phyloP scores from a whole-genome alignment of 2,797 vertebrate species.

The Buceros bicornis region DNA sequence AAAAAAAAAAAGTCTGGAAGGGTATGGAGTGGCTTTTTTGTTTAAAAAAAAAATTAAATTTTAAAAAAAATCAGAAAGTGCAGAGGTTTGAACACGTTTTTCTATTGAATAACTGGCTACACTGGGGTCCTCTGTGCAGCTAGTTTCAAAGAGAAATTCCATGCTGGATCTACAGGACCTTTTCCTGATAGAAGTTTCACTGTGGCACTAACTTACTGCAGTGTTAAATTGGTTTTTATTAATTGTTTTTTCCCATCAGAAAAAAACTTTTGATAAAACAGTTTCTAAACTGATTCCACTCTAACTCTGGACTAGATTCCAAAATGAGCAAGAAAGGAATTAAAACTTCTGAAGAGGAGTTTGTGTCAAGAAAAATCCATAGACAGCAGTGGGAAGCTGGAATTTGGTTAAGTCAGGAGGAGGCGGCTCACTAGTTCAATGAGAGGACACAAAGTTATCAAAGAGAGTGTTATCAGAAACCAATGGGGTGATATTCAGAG shows the following conservation, averaged over 20 bases:
- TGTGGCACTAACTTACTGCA: background rate
- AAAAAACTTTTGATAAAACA: background rate
- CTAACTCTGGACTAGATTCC: background rate
- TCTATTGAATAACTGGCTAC: background rate
- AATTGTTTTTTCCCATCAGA: background rate
- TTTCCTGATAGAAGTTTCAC: background rate
- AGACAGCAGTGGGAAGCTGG: background rate
- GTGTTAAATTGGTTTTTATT: background rate
- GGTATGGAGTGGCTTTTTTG: background rate
- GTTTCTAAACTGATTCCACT: background rate
- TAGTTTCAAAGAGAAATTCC: background rate
- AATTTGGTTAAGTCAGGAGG: background rate
- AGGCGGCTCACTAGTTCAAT: background rate
- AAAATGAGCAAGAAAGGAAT: background rate
- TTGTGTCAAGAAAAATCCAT: background rate
- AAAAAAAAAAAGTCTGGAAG: background rate
- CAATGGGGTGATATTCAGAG: background rate
- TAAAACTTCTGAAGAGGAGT: background rate
- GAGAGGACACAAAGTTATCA: background rate
- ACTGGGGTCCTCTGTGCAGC: background rate
- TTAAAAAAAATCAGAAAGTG: background rate
- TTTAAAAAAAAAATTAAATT: too few species aligned
- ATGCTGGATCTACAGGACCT: background rate
- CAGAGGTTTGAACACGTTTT: background rate
- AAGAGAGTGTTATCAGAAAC: background rate